Evolutionary conservation across 2,888 invertebrate genomes (phyloP), one percentile per base, ranked within the genome.

Genomic region (Helleia helle): DNA sequence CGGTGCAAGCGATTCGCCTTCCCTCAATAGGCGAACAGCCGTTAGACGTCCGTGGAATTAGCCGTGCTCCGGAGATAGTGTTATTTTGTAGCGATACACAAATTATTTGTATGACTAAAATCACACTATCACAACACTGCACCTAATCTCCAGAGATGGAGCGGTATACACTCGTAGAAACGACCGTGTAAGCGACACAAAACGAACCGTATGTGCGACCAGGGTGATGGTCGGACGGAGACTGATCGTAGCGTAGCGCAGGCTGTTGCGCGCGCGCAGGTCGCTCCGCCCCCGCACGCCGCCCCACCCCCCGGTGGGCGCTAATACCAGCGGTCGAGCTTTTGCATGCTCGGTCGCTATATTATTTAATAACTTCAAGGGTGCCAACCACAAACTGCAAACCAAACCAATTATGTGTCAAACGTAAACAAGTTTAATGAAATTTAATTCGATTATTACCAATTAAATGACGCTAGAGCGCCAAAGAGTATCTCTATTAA

Each of bases 71-170:
- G 58, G 52, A 52, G 68, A 68, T 56, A 64, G 74, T 65, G 67
- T 59, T 73, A 80, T 71, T 84, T 80, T 69, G 62, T 71, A 79
- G 83, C 71, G 65, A 81, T 84, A 84, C 84, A 84, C 81, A 71
- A 48, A 65, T 62, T 59, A 59, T 62, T 67, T 76, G 80, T 84
- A 84, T 68, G 60, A 76, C 84, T 71, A 74, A 68, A 84, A 81
- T 77, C 77, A 81, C 83, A 83, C 83, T 61, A 72, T 77, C 83
- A 83, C 81, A 66, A 60, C 83, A 84, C 84, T 73, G 61, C 76
- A 81, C 75, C 69, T 67, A 62, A 62, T 70, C 79, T 76, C 75
- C 72, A 65, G 54, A 65, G 56, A 65, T 58, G 67, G 71, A 74
- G 74, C 64, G 55, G 62, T n/a, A n/a, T 30, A 66, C 73, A 73